These are phyloP conservation scores for Lophius americanus DNA, from an alignment of 2,797 vertebrate species.

Conservation along the genomic window DNA sequence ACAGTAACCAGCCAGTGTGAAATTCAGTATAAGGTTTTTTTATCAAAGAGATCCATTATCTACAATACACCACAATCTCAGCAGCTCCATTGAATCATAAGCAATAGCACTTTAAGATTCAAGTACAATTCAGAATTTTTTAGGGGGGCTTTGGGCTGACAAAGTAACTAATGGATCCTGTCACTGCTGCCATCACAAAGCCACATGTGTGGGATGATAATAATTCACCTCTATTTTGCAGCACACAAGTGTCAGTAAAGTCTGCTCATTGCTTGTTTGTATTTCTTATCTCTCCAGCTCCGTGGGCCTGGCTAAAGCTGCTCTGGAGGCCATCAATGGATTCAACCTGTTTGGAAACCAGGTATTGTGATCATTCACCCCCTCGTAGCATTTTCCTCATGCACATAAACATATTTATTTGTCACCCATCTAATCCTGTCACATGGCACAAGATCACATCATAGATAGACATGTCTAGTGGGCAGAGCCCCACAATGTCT, in stretches of 20 bases:
- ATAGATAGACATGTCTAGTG: conserved; percentile 23
- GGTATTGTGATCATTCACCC: conserved; percentile 79
- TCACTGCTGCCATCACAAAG: conserved; percentile 5
- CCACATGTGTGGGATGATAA: conserved; percentile 3
- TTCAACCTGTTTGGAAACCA: conserved; percentile 99
- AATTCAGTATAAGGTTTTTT: conserved; percentile 43
- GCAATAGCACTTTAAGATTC: conserved; percentile 40
- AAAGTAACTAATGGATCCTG: conserved; percentile 3
- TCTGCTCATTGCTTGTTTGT: not conserved
- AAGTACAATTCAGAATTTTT: conserved; percentile 10
- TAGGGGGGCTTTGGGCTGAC: not conserved
- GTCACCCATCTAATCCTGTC: conserved; percentile 10
- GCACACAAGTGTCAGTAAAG: not conserved
- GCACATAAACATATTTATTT: not conserved
- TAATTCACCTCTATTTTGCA: not conserved
- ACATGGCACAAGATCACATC: conserved; percentile 1
- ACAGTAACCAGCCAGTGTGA: conserved; percentile 55
- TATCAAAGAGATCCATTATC: conserved; percentile 51
- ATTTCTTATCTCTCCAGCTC: conserved; percentile 81
- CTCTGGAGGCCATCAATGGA: conserved; percentile 97
- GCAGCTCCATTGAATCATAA: conserved; percentile 41
- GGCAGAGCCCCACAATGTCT: conserved; percentile 5
- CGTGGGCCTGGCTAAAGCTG: conserved; percentile 96
- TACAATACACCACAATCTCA: conserved; percentile 33
- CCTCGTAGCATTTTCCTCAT: not conserved